Evolutionary conservation across 1,140 invertebrate species (phyloP).

Genomic region (Centruroides sculpturatus): DNA sequence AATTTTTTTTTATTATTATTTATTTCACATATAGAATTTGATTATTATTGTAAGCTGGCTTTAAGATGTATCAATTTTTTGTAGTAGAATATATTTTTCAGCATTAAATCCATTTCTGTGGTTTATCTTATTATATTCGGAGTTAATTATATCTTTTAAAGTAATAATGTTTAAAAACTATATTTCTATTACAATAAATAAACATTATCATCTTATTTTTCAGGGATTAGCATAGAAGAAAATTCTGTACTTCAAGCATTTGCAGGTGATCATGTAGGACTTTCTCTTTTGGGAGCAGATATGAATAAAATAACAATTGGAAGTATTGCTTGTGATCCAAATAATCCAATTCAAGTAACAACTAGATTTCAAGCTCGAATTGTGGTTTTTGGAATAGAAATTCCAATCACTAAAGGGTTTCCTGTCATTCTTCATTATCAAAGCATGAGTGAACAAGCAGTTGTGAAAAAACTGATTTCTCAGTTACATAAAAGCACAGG

Average conservation of each 20-base stretch:
- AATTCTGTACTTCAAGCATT: slow-evolving; percentile 53
- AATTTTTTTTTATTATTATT: no score
- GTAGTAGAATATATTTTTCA: no score
- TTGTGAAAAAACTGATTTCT: slow-evolving; percentile 67
- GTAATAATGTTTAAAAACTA: no score
- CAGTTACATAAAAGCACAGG: slow-evolving; percentile 82
- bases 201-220: neutral
- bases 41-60: no score
- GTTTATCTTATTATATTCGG: no score
- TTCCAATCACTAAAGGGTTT: slow-evolving; percentile 66
- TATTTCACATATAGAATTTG: no score
- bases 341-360: slow-evolving; percentile 57
- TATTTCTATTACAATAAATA: no score
- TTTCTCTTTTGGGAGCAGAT: slow-evolving; percentile 60
- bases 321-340: slow-evolving; percentile 66
- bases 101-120: no score
- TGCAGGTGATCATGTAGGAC: slow-evolving; percentile 80
- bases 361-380: slow-evolving; percentile 75
- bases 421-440: slow-evolving; percentile 79
- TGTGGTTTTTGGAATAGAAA: slow-evolving; percentile 79
- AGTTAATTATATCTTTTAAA: no score
- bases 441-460: slow-evolving; percentile 73
- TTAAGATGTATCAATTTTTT: no score
- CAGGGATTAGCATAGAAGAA: slow-evolving; percentile 57
- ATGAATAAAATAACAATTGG: slow-evolving; percentile 62